phyloP scores from a whole-genome alignment of 2,113 vertebrate species.

The Leuciscus idus region DNA sequence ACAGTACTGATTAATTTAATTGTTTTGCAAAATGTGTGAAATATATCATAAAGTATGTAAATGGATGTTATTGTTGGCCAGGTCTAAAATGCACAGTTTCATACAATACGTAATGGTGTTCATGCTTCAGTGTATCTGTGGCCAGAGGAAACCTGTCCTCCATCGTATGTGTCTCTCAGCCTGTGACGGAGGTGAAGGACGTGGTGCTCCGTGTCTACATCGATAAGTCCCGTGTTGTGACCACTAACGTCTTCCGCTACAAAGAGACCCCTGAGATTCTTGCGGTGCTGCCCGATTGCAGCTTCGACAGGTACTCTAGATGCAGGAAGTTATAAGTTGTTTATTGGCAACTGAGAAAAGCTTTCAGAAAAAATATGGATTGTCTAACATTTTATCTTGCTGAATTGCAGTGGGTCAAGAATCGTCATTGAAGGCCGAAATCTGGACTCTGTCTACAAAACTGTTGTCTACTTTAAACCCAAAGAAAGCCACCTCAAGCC shows the following conservation, averaged over 20 bases:
- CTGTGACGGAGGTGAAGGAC: conserved; percentile 74
- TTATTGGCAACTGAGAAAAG: background rate
- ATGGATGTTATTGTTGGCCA: no score
- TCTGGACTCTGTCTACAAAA: conserved; percentile 84
- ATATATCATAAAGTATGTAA: no score
- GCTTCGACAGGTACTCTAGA: conserved; percentile 76
- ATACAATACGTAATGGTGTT: background rate
- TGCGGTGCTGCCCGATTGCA: conserved; percentile 81
- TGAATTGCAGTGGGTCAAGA: conserved; percentile 78
- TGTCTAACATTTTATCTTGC: conserved; percentile 4
- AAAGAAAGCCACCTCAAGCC: conserved; percentile 78
- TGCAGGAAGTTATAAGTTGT: background rate
- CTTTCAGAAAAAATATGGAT: background rate
- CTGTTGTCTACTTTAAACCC: conserved; percentile 79
- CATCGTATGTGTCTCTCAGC: conserved; percentile 76
- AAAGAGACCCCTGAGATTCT: conserved; percentile 81
- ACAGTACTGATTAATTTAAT: no score
- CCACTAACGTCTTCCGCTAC: conserved; percentile 84
- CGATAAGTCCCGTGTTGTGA: conserved; percentile 79
- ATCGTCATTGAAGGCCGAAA: conserved; percentile 84
- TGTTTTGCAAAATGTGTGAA: no score
- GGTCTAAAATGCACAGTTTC: no score
- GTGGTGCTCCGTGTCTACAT: conserved; percentile 81
- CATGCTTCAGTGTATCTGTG: conserved; percentile 65
- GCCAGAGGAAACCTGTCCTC: conserved; percentile 71